Evolutionary conservation across 1,140 invertebrate species (phyloP).

Genomic region (Papilio dardanus): DNA sequence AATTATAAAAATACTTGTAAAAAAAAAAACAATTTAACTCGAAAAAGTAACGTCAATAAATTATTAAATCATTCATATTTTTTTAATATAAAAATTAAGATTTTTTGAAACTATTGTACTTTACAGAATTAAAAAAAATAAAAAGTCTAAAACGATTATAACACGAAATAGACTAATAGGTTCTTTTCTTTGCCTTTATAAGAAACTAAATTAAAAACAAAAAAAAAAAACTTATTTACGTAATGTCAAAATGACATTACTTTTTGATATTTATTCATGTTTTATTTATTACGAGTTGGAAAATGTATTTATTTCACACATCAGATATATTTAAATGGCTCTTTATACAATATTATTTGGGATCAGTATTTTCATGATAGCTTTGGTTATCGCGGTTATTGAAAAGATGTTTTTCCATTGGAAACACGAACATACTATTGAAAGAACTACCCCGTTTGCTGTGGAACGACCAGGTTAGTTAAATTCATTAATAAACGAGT

Average conservation of each 20-base stretch:
- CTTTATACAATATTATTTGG: conserved; percentile 76
- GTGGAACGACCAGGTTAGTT: conserved; percentile 63
- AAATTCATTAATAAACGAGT: background rate
- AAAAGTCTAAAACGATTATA: background rate
- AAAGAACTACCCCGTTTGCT: conserved; percentile 52
- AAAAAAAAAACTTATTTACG: conserved; percentile 13
- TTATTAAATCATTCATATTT: too few relatives aligned
- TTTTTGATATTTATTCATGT: conserved; percentile 8
- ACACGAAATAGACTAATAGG: background rate
- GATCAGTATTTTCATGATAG: conserved; percentile 76
- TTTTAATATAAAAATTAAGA: too few relatives aligned
- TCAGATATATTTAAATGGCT: conserved; percentile 56
- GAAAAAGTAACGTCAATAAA: too few relatives aligned
- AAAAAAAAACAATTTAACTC: too few relatives aligned
- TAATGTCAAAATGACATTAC: conserved; percentile 16
- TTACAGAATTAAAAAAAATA: background rate
- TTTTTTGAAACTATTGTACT: too few relatives aligned
- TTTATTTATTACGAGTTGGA: conserved; percentile 17
- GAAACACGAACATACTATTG: conserved; percentile 73
- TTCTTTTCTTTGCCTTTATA: background rate
- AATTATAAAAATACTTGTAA: too few relatives aligned
- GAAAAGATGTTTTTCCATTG: conserved; percentile 77
- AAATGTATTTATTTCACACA: conserved; percentile 40
- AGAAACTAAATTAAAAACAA: background rate
- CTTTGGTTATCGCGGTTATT: conserved; percentile 70